A percentile compares a stretch with the other conserved stretches of the same genome.
Conservation (phyloP, 2,113 vertebrate species). For the Corythornis cristatus region DNA sequence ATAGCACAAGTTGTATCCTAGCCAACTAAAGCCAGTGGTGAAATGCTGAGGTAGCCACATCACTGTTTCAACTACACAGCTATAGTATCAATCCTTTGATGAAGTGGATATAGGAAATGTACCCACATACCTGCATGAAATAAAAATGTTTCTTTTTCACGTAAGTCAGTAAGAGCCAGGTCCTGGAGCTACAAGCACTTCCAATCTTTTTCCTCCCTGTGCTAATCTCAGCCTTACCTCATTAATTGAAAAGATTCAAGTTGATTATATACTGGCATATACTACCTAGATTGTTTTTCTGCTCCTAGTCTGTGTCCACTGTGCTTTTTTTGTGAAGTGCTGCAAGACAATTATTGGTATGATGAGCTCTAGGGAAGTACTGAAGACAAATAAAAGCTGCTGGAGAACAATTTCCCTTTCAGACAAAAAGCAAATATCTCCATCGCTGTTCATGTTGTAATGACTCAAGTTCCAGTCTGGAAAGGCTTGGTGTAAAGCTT, state of each 20-base stretch:
- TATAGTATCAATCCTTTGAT: neutral
- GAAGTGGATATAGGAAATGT: neutral
- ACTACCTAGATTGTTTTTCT: neutral
- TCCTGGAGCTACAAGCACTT: neutral
- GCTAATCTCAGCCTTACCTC: neutral
- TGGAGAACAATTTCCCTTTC: neutral
- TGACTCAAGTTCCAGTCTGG: neutral
- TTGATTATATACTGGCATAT: rapidly evolving
- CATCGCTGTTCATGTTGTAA: neutral
- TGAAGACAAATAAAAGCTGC: neutral
- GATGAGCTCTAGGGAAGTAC: neutral
- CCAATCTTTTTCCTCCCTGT: neutral
- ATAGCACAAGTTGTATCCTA: neutral
- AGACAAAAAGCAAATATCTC: neutral
- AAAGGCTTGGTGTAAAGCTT: neutral
- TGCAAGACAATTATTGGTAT: neutral
- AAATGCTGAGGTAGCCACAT: neutral
- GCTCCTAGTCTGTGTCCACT: neutral
- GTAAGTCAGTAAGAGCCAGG: neutral
- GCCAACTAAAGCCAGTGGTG: neutral
- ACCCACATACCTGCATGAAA: neutral
- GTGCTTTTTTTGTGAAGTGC: neutral
- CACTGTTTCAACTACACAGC: neutral
- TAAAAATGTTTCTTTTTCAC: neutral
- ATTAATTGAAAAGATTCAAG: neutral